A percentile compares a stretch with the other conserved stretches of the same genome.
Evolutionary conservation across 2,113 vertebrate species (phyloP).

Genomic region (Garra rufa): DNA sequence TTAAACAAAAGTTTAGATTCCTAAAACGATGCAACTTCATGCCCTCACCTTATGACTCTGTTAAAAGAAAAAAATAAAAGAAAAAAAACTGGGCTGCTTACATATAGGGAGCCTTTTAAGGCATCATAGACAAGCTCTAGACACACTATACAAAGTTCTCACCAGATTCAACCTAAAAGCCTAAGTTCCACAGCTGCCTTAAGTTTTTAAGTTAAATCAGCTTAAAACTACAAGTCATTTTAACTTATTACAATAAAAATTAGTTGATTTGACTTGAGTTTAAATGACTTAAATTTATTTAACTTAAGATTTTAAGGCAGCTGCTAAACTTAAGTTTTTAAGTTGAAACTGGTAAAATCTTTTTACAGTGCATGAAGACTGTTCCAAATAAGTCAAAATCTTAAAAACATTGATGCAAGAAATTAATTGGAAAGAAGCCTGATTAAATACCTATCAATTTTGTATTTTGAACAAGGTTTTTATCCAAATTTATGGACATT

Average conservation of each 20-base stretch:
- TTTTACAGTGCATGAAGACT: too few species aligned
- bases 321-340: too few species aligned
- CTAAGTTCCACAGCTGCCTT: too few species aligned
- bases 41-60: background rate
- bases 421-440: background rate
- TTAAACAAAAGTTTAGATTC: constrained; percentile 82
- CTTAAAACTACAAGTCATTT: too few species aligned
- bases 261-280: too few species aligned
- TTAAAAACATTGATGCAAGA: background rate
- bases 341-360: too few species aligned
- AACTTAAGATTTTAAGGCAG: too few species aligned
- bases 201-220: too few species aligned
- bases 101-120: background rate
- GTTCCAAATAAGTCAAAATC: background rate
- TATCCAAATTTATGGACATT: background rate
- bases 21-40: constrained; percentile 71
- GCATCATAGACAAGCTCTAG: background rate
- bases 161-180: too few species aligned
- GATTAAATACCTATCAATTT: background rate
- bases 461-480: background rate
- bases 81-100: background rate
- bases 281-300: too few species aligned
- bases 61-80: background rate
- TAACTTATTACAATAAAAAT: too few species aligned
- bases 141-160: too few species aligned